Evolutionary conservation across 1,140 invertebrate genomes (phyloP).

Genomic region (Trichomalopsis sarcophagae): DNA sequence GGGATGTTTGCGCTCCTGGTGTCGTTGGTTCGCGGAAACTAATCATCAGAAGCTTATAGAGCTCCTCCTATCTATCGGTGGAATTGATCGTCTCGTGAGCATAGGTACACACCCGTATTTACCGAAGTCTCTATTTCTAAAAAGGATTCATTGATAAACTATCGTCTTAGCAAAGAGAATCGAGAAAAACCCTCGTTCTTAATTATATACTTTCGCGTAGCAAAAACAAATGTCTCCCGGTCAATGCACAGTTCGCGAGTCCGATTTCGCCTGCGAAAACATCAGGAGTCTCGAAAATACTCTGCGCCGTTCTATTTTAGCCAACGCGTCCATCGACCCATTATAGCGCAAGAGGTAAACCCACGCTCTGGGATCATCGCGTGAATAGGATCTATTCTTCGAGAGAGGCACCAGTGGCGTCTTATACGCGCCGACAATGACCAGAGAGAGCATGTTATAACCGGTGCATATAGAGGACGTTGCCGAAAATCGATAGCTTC

Average conservation of each 20-base stretch:
- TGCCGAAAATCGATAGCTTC: neutral
- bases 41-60: neutral
- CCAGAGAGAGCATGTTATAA: too few relatives aligned
- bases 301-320: neutral
- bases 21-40: neutral
- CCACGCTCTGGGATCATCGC: neutral
- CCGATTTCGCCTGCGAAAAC: too few relatives aligned
- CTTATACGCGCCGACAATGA: too few relatives aligned
- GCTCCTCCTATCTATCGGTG: neutral
- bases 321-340: constrained; percentile 3
- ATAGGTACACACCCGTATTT: neutral
- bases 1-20: neutral
- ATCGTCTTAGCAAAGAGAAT: neutral
- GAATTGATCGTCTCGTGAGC: neutral
- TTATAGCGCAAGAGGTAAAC: neutral
- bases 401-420: too few relatives aligned
- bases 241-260: neutral
- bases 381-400: neutral
- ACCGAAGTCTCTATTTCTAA: neutral
- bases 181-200: neutral
- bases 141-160: neutral
- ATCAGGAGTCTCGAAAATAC: neutral
- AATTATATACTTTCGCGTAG: too few relatives aligned
- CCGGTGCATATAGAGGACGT: too few relatives aligned
- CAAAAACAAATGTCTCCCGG: too few relatives aligned